phyloP scores from a whole-genome alignment of 2,797 vertebrate species.

The Peromyscus melanophrys region DNA sequence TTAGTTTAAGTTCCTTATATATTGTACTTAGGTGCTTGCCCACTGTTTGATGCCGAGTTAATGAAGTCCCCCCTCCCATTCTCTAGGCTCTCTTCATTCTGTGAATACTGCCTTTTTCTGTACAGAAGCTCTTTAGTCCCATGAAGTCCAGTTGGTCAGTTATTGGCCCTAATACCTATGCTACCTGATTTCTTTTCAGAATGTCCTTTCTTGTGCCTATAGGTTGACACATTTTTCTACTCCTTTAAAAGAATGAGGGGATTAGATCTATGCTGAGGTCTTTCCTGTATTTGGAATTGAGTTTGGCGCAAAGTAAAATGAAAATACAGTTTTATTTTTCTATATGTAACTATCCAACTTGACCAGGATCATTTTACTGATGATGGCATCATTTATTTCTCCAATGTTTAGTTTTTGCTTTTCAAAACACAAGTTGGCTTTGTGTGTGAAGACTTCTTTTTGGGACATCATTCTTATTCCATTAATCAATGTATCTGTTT shows the following conservation, averaged over 20 bases:
- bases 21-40: background rate
- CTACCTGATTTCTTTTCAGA: background rate
- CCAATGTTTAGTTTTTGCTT: background rate
- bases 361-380: background rate
- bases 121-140: background rate
- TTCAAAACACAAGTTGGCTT: background rate
- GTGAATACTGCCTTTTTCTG: background rate
- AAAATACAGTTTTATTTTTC: background rate
- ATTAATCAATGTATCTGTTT: no score
- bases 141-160: background rate
- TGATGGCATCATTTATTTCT: no score
- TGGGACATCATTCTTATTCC: no score
- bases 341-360: background rate
- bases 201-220: background rate
- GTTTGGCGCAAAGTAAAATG: background rate
- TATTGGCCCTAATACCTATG: no score
- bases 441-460: background rate
- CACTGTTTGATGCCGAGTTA: background rate
- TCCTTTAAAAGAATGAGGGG: no score
- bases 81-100: background rate
- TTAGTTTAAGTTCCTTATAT: background rate
- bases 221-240: background rate
- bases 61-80: background rate
- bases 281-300: background rate
- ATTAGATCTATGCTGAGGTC: background rate